These are phyloP conservation scores for Speoplatyrhinus poulsoni DNA, from an alignment of 2,113 vertebrate genomes.

Conservation along the genomic window DNA sequence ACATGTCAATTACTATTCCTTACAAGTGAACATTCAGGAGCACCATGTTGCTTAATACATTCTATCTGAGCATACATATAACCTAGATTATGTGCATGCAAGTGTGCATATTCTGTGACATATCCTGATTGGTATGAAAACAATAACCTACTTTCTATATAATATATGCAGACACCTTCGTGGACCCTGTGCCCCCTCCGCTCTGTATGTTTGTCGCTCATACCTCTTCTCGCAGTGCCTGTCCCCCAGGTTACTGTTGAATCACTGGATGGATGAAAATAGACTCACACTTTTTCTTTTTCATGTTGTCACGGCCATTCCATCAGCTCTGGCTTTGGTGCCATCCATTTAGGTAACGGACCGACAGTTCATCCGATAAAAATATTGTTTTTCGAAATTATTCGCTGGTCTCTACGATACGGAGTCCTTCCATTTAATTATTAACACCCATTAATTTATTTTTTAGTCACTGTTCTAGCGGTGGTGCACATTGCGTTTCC, in stretches of 20 bases:
- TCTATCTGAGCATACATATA: not conserved
- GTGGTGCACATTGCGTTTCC: constrained; percentile 42
- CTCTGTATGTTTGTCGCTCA: constrained; percentile 54
- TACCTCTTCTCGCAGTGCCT: constrained; percentile 68
- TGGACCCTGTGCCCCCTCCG: not conserved
- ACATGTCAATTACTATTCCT: no score
- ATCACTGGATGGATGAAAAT: constrained; percentile 71
- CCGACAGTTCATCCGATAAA: constrained; percentile 64
- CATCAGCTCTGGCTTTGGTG: constrained; percentile 51
- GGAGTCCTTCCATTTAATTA: constrained; percentile 30
- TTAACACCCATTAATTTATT: constrained; percentile 27
- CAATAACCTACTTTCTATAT: constrained; percentile 67
- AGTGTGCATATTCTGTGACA: not conserved
- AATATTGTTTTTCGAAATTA: constrained; percentile 40
- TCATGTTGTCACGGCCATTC: constrained; percentile 79
- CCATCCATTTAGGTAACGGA: constrained; percentile 43
- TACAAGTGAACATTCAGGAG: no score
- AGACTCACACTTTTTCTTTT: constrained; percentile 80
- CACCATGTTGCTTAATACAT: no score
- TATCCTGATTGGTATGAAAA: constrained; percentile 50
- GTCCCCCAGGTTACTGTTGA: constrained; percentile 69
- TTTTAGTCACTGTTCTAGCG: constrained; percentile 26
- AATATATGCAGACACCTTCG: constrained; percentile 65
- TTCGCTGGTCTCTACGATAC: constrained; percentile 44
- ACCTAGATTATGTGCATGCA: no score